A percentile compares a stretch with the other conserved stretches of the same genome.
phyloP scores from a whole-genome alignment of 1,140 invertebrate species.

The Lordiphosa stackelbergi region DNA sequence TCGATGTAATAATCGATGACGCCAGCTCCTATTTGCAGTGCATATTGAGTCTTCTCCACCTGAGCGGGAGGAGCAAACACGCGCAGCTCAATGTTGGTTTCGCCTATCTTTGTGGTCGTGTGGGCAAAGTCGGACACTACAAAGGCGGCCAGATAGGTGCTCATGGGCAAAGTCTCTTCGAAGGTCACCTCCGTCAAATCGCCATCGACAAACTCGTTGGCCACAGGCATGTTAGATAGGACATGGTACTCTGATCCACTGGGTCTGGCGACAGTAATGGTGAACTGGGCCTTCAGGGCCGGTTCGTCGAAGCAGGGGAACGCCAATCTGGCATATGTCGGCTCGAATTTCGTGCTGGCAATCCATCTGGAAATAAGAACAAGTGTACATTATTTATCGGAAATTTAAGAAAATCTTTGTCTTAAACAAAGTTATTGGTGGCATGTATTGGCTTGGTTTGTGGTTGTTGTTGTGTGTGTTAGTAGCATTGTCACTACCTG shows the following conservation, averaged over 20 bases:
- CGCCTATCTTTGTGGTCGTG: slow-evolving; percentile 79
- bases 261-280: slow-evolving; percentile 86
- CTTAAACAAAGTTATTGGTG: slow-evolving; percentile 9
- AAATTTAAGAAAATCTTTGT: neutral
- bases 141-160: slow-evolving; percentile 93
- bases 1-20: slow-evolving; percentile 91
- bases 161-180: slow-evolving; percentile 90
- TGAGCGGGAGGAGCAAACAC: slow-evolving; percentile 87
- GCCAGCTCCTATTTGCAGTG: slow-evolving; percentile 86
- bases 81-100: slow-evolving; percentile 81
- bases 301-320: slow-evolving; percentile 99
- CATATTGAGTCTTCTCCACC: slow-evolving; percentile 88
- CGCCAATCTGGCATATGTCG: slow-evolving; percentile 92
- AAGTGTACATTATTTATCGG: neutral
- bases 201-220: slow-evolving; percentile 34
- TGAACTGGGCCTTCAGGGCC: slow-evolving; percentile 92
- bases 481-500: slow-evolving; percentile 78
- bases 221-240: slow-evolving; percentile 87
- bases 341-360: slow-evolving; percentile 94
- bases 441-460: slow-evolving; percentile 6
- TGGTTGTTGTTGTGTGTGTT: slow-evolving; percentile 3
- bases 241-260: slow-evolving; percentile 81
- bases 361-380: slow-evolving; percentile 81
- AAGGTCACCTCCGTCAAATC: slow-evolving; percentile 80
- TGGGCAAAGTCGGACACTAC: slow-evolving; percentile 92